A percentile compares a stretch with the other conserved stretches of the same genome.
Evolutionary conservation across 23 tunicate genomes (phyloP).

Genomic region (Trididemnum clinides): DNA sequence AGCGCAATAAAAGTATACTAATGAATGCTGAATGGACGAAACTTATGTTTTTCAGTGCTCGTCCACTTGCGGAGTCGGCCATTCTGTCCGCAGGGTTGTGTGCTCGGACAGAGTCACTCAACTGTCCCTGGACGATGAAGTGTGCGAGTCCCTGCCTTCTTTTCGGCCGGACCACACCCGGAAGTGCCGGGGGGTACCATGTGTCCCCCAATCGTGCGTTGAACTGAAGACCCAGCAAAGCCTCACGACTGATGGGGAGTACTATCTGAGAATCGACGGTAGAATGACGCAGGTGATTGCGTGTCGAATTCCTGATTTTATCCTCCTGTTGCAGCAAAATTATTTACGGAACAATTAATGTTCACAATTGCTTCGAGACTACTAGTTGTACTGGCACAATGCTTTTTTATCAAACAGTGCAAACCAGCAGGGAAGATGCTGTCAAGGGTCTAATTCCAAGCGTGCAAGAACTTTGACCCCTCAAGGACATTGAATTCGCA

Average conservation of each 20-base stretch:
- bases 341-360: too few relatives aligned
- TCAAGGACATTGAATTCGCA: too few relatives aligned
- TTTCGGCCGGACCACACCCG: constrained; percentile 57
- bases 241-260: constrained; percentile 61
- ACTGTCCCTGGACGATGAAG: constrained; percentile 33
- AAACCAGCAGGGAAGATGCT: too few relatives aligned
- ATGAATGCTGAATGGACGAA: too few relatives aligned
- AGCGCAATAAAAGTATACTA: too few relatives aligned
- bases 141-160: constrained; percentile 59
- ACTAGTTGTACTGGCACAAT: too few relatives aligned
- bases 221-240: constrained; percentile 51
- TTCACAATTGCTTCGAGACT: too few relatives aligned
- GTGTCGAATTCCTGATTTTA: too few relatives aligned
- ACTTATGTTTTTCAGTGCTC: constrained; percentile 87
- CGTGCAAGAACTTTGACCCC: too few relatives aligned
- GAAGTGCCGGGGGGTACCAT: constrained; percentile 44
- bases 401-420: too few relatives aligned
- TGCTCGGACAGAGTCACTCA: constrained; percentile 63
- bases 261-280: constrained; percentile 51
- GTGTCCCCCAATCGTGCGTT: constrained; percentile 76
- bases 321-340: too few relatives aligned
- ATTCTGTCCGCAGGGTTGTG: constrained; percentile 62
- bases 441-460: too few relatives aligned
- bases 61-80: constrained; percentile 71
- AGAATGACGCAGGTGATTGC: constrained; percentile 49